These are phyloP conservation scores for Yoshiicerus persimilis DNA, from an alignment of 1,140 invertebrate species.

Conservation along the genomic window DNA sequence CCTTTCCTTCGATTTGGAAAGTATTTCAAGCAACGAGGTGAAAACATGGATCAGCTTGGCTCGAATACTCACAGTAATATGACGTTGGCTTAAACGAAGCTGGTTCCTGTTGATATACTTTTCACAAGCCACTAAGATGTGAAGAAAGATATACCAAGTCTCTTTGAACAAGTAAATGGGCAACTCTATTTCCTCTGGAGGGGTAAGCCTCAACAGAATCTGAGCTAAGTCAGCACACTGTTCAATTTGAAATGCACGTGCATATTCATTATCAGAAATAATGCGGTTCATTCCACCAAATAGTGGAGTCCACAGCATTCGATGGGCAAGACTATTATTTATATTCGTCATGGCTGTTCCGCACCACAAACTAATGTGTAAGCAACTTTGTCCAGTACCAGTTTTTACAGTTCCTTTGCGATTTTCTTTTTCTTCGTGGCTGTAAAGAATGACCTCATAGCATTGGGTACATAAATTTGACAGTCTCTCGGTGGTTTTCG, in stretches of 20 bases:
- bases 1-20: not conserved
- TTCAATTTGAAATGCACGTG: not conserved
- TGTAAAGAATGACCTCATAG: too few species aligned
- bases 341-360: conserved; percentile 2
- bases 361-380: conserved; percentile 4
- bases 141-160: not conserved
- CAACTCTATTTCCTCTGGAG: not conserved
- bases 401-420: not conserved
- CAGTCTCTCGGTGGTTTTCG: not conserved
- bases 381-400: not conserved
- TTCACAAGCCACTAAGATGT: conserved; percentile 24
- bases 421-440: not conserved
- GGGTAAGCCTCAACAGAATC: not conserved
- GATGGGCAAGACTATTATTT: not conserved
- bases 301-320: conserved; percentile 11
- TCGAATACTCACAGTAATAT: not conserved
- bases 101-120: conserved; percentile 10
- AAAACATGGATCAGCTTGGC: conserved; percentile 25
- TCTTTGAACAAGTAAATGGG: not conserved
- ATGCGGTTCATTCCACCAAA: not conserved
- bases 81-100: not conserved
- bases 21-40: not conserved
- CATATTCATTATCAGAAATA: not conserved
- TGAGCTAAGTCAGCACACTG: not conserved
- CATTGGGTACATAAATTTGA: not conserved